Percentiles rank a stretch among this genome's conserved stretches.
These are phyloP conservation scores for Drosophila affinis DNA, from an alignment of 2,888 invertebrate species.

Conservation along the genomic window DNA sequence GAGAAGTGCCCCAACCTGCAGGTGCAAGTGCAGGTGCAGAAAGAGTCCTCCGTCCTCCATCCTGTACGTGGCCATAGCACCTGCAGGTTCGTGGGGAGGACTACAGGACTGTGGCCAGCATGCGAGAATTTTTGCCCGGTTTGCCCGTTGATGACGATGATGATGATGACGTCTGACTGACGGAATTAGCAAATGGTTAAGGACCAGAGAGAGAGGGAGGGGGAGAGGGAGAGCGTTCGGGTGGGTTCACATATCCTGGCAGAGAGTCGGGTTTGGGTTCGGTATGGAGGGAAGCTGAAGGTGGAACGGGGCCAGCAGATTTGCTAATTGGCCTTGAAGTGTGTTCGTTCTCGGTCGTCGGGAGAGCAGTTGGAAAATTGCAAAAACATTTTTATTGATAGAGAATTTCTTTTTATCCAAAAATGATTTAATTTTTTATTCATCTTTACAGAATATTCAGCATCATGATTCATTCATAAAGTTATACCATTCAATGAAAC, in stretches of 20 bases:
- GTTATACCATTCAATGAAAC: not conserved
- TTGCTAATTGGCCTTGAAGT: slow-evolving; percentile 64
- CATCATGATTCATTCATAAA: not conserved
- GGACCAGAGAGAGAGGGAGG: slow-evolving; percentile 8
- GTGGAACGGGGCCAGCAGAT: slow-evolving; percentile 26
- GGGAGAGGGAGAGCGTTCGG: slow-evolving; percentile 3
- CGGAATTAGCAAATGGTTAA: slow-evolving; percentile 63
- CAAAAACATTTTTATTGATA: slow-evolving; percentile 6
- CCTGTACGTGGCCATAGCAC: slow-evolving; percentile 45
- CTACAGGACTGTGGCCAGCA: slow-evolving; percentile 30
- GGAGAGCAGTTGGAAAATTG: slow-evolving; percentile 19
- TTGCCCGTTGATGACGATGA: slow-evolving; percentile 35
- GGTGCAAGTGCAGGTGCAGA: slow-evolving; percentile 7
- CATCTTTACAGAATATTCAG: too few species aligned
- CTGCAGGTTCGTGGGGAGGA: slow-evolving; percentile 20
- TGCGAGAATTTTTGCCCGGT: slow-evolving; percentile 18
- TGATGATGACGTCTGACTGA: slow-evolving; percentile 68
- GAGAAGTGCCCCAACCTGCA: slow-evolving; percentile 50
- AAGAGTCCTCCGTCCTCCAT: slow-evolving; percentile 1
- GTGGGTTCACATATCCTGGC: not conserved
- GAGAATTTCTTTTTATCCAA: not conserved
- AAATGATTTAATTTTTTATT: not conserved
- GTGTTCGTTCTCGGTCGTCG: not conserved
- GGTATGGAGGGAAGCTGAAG: not conserved
- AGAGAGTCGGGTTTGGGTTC: not conserved